These are phyloP conservation scores for Penaeus indicus DNA, from an alignment of 1,140 invertebrate species.

Conservation along the genomic window DNA sequence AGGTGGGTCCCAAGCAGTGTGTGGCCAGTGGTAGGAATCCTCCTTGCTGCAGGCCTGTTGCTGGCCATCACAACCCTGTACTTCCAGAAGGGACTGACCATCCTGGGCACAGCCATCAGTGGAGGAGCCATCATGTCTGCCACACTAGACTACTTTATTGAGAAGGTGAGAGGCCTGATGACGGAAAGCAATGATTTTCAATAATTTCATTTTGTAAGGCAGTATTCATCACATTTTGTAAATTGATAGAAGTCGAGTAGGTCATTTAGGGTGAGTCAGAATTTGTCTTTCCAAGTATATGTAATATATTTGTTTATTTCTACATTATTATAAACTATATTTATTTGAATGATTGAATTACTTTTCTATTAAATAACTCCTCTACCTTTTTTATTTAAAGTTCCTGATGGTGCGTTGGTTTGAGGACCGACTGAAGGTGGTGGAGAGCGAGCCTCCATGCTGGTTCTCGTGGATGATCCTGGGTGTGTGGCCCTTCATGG, in stretches of 20 bases:
- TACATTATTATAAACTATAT: too few relatives aligned
- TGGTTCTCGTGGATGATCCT: slow-evolving; percentile 84
- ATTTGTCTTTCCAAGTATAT: too few relatives aligned
- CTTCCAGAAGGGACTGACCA: slow-evolving; percentile 80
- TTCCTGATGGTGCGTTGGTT: slow-evolving; percentile 77
- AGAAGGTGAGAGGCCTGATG: slow-evolving; percentile 73
- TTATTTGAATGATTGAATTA: too few relatives aligned
- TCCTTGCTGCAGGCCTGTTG: slow-evolving; percentile 78
- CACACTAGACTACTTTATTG: slow-evolving; percentile 83
- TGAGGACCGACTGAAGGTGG: slow-evolving; percentile 72
- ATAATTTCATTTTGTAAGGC: too few relatives aligned
- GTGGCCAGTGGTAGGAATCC: slow-evolving; percentile 80
- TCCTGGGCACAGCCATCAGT: slow-evolving; percentile 82
- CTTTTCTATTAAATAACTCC: too few relatives aligned
- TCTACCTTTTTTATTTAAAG: slow-evolving; percentile 12
- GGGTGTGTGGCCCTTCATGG: slow-evolving; percentile 80
- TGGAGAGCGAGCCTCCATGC: slow-evolving; percentile 74
- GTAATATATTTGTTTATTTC: too few relatives aligned
- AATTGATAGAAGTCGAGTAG: too few relatives aligned
- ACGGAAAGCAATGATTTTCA: background rate
- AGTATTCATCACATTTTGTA: too few relatives aligned
- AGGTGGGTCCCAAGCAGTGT: slow-evolving; percentile 73
- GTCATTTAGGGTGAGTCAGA: too few relatives aligned
- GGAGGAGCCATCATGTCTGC: slow-evolving; percentile 81
- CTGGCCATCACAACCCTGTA: slow-evolving; percentile 81